Conservation (phyloP, 2,888 invertebrate species). For the Ornithoptera priamus region DNA sequence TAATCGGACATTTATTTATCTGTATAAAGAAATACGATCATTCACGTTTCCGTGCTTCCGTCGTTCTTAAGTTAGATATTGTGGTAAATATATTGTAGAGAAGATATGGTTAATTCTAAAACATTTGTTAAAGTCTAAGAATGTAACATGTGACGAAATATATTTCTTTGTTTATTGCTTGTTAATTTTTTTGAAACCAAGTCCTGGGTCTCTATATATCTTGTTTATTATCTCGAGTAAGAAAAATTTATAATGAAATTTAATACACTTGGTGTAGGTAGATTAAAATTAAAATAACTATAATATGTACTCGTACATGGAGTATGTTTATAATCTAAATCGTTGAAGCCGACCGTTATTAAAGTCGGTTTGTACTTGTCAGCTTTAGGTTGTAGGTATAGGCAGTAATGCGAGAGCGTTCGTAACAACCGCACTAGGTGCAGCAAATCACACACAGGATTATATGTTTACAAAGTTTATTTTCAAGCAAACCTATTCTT, state of each 20-base stretch:
- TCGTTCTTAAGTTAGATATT: no score
- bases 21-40: no score
- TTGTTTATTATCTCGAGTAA: background rate
- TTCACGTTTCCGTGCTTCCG: no score
- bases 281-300: background rate
- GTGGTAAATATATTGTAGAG: no score
- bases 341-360: background rate
- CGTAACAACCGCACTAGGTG: background rate
- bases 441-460: background rate
- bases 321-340: background rate
- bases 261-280: background rate
- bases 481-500: background rate
- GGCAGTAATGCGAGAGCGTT: conserved; percentile 2
- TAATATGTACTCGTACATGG: background rate
- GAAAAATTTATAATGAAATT: background rate
- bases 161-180: no score
- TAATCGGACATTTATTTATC: no score
- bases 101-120: no score
- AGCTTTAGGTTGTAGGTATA: conserved; percentile 1
- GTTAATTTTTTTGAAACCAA: no score
- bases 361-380: conserved; percentile 7
- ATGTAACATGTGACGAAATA: no score
- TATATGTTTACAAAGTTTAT: background rate
- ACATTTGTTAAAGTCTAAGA: no score
- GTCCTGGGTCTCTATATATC: background rate